Base-by-base conservation (phyloP, 2,888 invertebrate genomes). In the Agrenia bidenticulata region DNA sequence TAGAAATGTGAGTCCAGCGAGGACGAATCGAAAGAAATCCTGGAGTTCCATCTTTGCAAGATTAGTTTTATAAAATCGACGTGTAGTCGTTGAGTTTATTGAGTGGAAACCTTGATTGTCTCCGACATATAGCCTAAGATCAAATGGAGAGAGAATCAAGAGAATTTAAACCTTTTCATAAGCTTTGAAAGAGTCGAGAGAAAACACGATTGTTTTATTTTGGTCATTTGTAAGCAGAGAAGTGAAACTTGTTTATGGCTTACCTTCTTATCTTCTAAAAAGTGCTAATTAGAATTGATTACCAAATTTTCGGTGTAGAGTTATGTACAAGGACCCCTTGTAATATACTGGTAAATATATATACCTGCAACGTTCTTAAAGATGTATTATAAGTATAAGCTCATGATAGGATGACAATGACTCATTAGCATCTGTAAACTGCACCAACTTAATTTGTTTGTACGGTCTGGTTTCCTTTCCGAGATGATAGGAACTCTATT, bases 1-100 rank as follows among this genome's bases (percentile, higher is more conserved):
- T 37, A 68, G 2, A 1, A 63, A 13, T n/a, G 37, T 5, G 11
- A 64, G 39, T 59, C 62, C 68, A 9, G 51, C 53, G 32, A 59
- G 5, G 26, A 59, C 32, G 5, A 55, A 5, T 32, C 55, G 21
- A 26, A 4, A 32, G 27, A 55, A 32, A 11, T 55, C 55, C 4
- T 4, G 5, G 2, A 55, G 9, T 51, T 51, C 51, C 51, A 51
- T 51, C 32, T 11, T 32, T 32, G 32, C 5, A 32, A 7, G 32
- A 32, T 7, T 32, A 32, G 11, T 7, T 32, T 32, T 32, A 32
- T n/a, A n/a, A n/a, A n/a, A n/a, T n/a, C n/a, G n/a, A n/a, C n/a
- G 39, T 39, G 15, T 11, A 11, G 39, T 39, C 15, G 7, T 7
- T 39, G 39, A 11, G 39, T 11, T 39, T 39, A 11, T 39, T 15